Conservation (phyloP, 2,888 invertebrate species). For the Myopa testacea region DNA sequence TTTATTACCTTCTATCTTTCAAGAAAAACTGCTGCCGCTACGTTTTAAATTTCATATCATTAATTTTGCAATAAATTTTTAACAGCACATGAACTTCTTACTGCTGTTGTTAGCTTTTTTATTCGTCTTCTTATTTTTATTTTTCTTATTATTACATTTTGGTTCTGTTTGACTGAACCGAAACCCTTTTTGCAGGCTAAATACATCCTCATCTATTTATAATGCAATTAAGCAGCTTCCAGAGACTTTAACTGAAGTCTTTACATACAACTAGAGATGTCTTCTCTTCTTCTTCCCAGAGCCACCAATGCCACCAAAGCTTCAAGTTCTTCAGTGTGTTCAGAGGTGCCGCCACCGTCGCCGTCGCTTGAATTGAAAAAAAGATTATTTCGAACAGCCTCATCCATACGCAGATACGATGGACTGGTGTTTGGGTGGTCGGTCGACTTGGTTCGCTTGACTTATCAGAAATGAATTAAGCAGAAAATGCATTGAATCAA, state of each 20-base stretch:
- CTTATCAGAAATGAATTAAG: slow-evolving; percentile 47
- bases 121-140: background rate
- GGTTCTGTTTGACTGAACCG: background rate
- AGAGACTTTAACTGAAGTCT: background rate
- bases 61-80: slow-evolving; percentile 27
- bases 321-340: background rate
- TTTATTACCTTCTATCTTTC: background rate
- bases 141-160: background rate
- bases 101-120: background rate
- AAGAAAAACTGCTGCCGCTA: background rate
- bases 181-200: background rate
- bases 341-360: background rate
- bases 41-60: slow-evolving; percentile 13
- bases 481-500: slow-evolving; percentile 48
- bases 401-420: slow-evolving; percentile 7
- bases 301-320: background rate
- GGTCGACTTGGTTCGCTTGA: slow-evolving; percentile 23
- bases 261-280: background rate
- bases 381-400: slow-evolving; percentile 6
- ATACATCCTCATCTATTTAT: slow-evolving; percentile 16
- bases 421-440: slow-evolving; percentile 27
- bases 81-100: background rate
- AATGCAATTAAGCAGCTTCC: slow-evolving; percentile 22
- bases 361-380: background rate
- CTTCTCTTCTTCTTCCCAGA: background rate